Percentiles rank a stretch among this genome's conserved stretches.
phyloP scores from a whole-genome alignment of 2,888 invertebrate species.

The Mesopsocus fuscifrons region DNA sequence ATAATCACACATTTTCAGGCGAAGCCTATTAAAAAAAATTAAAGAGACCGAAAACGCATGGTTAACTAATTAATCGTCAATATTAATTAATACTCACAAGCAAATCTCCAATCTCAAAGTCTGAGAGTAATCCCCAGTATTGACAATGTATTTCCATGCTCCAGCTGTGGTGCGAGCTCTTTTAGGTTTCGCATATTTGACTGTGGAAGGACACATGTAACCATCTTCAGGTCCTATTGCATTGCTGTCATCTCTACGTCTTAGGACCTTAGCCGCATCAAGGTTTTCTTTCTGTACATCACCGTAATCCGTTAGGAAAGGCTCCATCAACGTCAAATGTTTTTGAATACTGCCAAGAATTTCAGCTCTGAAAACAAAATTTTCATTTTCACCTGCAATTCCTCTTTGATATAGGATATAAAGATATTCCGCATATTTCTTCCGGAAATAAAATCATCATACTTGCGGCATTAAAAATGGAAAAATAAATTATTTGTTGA shows the following conservation, averaged over 20 bases:
- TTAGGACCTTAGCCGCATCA: too few relatives aligned
- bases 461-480: too few relatives aligned
- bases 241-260: neutral
- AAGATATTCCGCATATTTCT: too few relatives aligned
- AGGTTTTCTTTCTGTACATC: neutral
- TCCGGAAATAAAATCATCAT: too few relatives aligned
- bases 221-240: slow-evolving; percentile 32
- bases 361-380: slow-evolving; percentile 12
- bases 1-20: neutral
- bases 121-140: slow-evolving; percentile 68
- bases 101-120: slow-evolving; percentile 65
- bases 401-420: too few relatives aligned
- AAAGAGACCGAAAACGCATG: too few relatives aligned
- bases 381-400: too few relatives aligned
- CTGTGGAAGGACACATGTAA: slow-evolving; percentile 59
- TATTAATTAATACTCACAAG: slow-evolving; percentile 33
- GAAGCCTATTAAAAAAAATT: too few relatives aligned
- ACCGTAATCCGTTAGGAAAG: slow-evolving; percentile 1
- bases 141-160: slow-evolving; percentile 71
- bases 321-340: slow-evolving; percentile 11
- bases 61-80: neutral
- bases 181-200: slow-evolving; percentile 62
- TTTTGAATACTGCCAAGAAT: slow-evolving; percentile 13
- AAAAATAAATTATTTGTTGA: too few relatives aligned
- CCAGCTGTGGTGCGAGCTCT: slow-evolving; percentile 61